A percentile compares a stretch with the other conserved stretches of the same genome.
Conservation (phyloP, 2,797 vertebrate genomes). For the Centropyge bicolor region DNA sequence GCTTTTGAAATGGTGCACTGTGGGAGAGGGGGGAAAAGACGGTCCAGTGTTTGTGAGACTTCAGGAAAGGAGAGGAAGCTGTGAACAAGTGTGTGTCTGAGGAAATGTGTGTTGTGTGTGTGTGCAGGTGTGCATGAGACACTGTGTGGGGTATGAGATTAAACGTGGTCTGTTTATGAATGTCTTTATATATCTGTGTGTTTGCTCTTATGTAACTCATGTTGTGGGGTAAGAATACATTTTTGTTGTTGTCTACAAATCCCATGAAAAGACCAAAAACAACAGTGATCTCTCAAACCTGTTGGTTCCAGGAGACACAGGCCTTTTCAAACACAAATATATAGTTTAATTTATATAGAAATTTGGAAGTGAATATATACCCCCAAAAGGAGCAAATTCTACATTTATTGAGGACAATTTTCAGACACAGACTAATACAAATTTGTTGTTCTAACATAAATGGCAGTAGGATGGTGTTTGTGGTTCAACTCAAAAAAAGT, state of each 20-base stretch:
- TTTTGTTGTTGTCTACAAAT: conserved; percentile 6
- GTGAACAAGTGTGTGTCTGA: conserved; percentile 31
- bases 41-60: conserved; percentile 42
- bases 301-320: neutral
- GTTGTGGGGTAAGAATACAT: neutral
- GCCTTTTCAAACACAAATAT: neutral
- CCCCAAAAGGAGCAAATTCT: neutral
- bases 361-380: neutral
- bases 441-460: neutral
- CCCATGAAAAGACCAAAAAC: neutral
- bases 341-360: neutral
- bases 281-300: neutral
- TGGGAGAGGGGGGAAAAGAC: conserved; percentile 36
- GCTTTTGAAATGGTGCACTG: conserved; percentile 51
- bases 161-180: neutral
- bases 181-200: conserved; percentile 1
- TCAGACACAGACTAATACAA: neutral
- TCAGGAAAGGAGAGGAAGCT: conserved; percentile 34
- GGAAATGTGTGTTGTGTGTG: conserved; percentile 27
- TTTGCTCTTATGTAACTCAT: neutral
- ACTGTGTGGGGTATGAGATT: neutral
- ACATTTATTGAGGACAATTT: neutral
- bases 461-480: neutral
- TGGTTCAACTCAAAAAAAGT: neutral
- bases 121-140: conserved; percentile 27